Evolutionary conservation across 2,888 invertebrate species (phyloP), one percentile per base, ranked within the genome.

Genomic region (Leptura quadrifasciata): DNA sequence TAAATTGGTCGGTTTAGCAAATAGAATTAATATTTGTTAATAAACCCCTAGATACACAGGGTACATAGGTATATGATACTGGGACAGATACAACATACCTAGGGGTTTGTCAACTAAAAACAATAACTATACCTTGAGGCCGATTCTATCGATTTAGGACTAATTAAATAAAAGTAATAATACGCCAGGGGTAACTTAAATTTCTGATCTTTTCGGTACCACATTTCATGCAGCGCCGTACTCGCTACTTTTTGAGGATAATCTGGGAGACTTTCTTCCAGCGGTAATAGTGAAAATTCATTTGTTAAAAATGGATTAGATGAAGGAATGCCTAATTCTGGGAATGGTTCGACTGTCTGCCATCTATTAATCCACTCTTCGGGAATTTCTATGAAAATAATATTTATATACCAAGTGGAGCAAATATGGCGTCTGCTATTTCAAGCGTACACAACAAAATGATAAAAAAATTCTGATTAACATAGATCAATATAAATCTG

Each of bases 151-250:
- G 93, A 91, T 21, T 94, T 87, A 2, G 95, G 94, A 17, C 94
- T 94, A 73, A 94, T 91, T 79, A 96, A 92, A 87, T 94, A 93
- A 85, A 95, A 93, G 83, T 93, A 91, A 82, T 95, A 92, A 80
- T 92, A 91, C 0, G 95, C 95, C 58, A 94, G 94, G 0, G 97
- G 97, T 65, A 96, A 91, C 54, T 93, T 91, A 87, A 96, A 97
- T 87, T 94, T 95, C 81, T 93, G 92, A 88, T 97, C 97, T 24
- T 94, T 93, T 82, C 94, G 94, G 89, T 95, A 96, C 96, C 96
- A 97, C 65, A 97, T 87, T 87, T 96, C 95, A 61, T 91, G 88
- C 18, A 90, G 84, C 15, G 90, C 87, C n/a, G 91, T 91, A 57
- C 90, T 88, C 10, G 92, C 83, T 55, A 95, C 89, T 85, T 92